These are phyloP conservation scores for Sclerurus mexicanus DNA, from an alignment of 2,113 vertebrate genomes.

Conservation along the genomic window DNA sequence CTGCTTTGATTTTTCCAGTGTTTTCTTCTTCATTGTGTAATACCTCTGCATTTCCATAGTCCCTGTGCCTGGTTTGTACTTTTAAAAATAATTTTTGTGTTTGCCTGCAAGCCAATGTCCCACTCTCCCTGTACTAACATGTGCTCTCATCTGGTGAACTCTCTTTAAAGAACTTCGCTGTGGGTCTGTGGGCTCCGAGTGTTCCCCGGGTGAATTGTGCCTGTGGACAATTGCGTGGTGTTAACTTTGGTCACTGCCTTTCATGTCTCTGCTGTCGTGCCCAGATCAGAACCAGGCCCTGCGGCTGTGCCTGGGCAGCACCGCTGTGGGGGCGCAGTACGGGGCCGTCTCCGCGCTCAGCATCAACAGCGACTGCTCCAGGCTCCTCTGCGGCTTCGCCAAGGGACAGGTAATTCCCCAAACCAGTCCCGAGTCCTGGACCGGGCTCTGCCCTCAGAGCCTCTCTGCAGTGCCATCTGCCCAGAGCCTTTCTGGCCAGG, in stretches of 20 bases:
- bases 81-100: background rate
- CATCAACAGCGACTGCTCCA: constrained; percentile 93
- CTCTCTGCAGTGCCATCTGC: background rate
- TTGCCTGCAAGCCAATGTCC: background rate
- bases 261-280: background rate
- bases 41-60: background rate
- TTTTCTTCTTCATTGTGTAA: background rate
- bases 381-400: constrained; percentile 96
- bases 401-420: constrained; percentile 88
- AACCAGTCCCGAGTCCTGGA: no score
- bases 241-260: background rate
- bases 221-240: background rate
- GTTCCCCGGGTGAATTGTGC: background rate
- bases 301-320: constrained; percentile 91
- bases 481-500: background rate
- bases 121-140: background rate
- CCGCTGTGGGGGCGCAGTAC: constrained; percentile 90
- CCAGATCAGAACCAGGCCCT: constrained; percentile 95
- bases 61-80: background rate
- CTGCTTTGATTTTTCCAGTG: background rate
- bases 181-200: background rate
- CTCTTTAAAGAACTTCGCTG: background rate
- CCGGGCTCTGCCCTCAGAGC: background rate
- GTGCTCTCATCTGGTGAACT: background rate
- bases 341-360: constrained; percentile 95